These are phyloP conservation scores for Alloplasta piceator DNA, from an alignment of 2,888 invertebrate genomes.

Conservation along the genomic window DNA sequence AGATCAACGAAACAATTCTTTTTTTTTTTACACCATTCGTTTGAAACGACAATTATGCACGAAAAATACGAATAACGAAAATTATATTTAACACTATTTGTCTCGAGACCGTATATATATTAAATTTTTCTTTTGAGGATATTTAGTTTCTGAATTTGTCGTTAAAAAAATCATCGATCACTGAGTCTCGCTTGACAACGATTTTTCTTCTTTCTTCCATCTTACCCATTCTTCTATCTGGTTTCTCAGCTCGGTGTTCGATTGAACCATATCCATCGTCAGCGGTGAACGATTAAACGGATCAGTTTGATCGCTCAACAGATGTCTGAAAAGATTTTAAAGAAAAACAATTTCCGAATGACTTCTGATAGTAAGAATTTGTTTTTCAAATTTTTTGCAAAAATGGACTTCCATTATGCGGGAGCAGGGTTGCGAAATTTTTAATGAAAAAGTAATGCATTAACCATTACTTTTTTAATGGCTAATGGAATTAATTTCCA, in stretches of 20 bases:
- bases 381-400: neutral
- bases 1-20: neutral
- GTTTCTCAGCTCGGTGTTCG: constrained; percentile 90
- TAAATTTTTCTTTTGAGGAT: constrained; percentile 8
- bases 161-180: constrained; percentile 3
- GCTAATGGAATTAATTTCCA: too few species aligned
- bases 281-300: constrained; percentile 97
- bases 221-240: constrained; percentile 92
- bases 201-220: constrained; percentile 84
- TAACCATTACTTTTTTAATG: too few species aligned
- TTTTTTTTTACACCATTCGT: neutral
- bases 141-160: neutral
- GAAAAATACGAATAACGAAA: neutral
- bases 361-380: neutral
- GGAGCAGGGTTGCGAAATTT: too few species aligned
- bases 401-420: neutral
- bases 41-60: neutral
- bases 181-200: constrained; percentile 49
- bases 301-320: constrained; percentile 96
- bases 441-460: too few species aligned
- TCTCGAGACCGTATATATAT: constrained; percentile 23
- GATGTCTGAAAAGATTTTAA: constrained; percentile 86
- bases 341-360: constrained; percentile 12
- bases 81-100: neutral
- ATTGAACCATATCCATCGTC: constrained; percentile 95